phyloP scores from a whole-genome alignment of 2,888 invertebrate genomes.

The Scaptomyza polygonia region DNA sequence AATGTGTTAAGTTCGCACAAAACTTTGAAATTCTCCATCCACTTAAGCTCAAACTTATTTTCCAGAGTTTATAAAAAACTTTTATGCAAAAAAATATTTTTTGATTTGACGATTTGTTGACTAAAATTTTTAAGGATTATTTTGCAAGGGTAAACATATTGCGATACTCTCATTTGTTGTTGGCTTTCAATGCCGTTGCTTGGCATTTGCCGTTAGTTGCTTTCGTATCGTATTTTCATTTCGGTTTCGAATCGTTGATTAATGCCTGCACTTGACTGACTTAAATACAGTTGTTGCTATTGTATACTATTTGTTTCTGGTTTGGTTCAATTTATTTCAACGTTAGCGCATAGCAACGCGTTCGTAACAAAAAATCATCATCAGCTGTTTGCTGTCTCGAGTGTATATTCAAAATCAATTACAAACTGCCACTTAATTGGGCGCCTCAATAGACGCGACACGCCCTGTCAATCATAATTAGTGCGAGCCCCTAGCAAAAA shows the following conservation, averaged over 20 bases:
- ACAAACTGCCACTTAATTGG: conserved; percentile 73
- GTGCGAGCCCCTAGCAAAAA: conserved; percentile 64
- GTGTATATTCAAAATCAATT: conserved; percentile 70
- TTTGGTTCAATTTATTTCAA: conserved; percentile 25
- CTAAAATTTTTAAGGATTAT: background rate
- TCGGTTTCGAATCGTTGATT: conserved; percentile 46
- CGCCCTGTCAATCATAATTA: conserved; percentile 84
- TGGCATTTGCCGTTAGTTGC: conserved; percentile 51
- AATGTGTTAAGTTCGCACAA: too few species aligned
- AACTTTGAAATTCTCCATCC: too few species aligned
- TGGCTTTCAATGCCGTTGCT: conserved; percentile 51
- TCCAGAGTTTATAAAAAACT: too few species aligned
- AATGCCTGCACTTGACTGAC: conserved; percentile 74
- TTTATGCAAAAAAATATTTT: too few species aligned
- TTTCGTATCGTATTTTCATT: conserved; percentile 3
- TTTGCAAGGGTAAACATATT: background rate
- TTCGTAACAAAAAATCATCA: background rate
- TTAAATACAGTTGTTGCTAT: conserved; percentile 34
- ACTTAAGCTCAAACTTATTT: too few species aligned
- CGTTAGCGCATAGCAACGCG: conserved; percentile 46
- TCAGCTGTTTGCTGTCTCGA: conserved; percentile 17
- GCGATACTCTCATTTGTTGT: conserved; percentile 16
- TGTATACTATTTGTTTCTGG: background rate
- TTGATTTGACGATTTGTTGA: background rate
- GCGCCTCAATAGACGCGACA: conserved; percentile 74